Evolutionary conservation across 2,888 invertebrate species (phyloP), one percentile per base, ranked within the genome.

Genomic region (Sclerodermus sp.): DNA sequence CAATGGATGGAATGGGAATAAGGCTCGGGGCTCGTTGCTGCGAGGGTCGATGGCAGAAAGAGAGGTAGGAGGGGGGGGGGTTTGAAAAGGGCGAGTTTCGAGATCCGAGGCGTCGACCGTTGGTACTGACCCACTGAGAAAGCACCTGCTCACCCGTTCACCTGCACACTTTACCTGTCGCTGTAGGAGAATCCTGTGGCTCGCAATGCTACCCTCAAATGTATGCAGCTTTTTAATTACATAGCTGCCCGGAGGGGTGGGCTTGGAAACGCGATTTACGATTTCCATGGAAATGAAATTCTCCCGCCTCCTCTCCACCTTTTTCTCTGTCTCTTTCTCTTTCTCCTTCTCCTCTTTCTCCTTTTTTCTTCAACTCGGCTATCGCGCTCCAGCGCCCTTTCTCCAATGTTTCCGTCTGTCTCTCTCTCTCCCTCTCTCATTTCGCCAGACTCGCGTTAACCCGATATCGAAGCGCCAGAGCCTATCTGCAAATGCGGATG

Each of bases 161-260:
- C 23, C 8, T 23, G 23, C 23, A 23, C 23, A 23, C 23, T 23
- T 8, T 23, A 23, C 8, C 23, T 8, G 23, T 23, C 23, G 23
- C 23, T 23, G 8, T 8, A 23, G 23, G 23, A 23, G 23, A 23
- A 23, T 23, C 23, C 23, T 23, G 23, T 8, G 23, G 23, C 23
- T 23, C 8, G 23, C 23, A 23, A 23, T 8, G 23, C 23, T 8
- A 23, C 3, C 23, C 23, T 58, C 53, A 58, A 67, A 66, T 62
- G 58, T 58, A 56, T 56, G 54, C 58, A 48, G 60, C 52, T 59
- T 64, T 71, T 69, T 68, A 69, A 71, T 71, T 66, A 63, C 59
- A 59, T 53, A 48, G 45, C 49, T 47, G 47, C 49, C 52, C 49
- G 51, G 45, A n/a, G n/a, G n/a, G n/a, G n/a, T n/a, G n/a, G n/a